Evolutionary conservation across 2,797 vertebrate species (phyloP).

Genomic region (Myripristis jacobus): DNA sequence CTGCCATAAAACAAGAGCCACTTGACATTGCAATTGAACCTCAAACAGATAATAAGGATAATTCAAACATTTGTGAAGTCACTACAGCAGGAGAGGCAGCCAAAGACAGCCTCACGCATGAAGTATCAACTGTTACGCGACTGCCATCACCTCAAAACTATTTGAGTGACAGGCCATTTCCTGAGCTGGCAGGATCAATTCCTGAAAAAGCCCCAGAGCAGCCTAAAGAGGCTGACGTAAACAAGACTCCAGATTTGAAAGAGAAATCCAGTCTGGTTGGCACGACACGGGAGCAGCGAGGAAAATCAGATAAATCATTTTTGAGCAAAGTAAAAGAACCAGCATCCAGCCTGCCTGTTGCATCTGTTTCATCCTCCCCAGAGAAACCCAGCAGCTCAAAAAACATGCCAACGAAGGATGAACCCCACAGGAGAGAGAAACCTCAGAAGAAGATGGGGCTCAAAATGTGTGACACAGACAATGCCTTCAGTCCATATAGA

Average conservation of each 20-base stretch:
- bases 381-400: slow-evolving; percentile 80
- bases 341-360: slow-evolving; percentile 45
- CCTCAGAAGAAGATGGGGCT: slow-evolving; percentile 69
- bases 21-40: slow-evolving; percentile 75
- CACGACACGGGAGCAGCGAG: slow-evolving; percentile 56
- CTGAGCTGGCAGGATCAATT: slow-evolving; percentile 41
- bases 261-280: slow-evolving; percentile 57
- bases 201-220: slow-evolving; percentile 50
- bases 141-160: slow-evolving; percentile 71
- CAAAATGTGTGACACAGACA: slow-evolving; percentile 81
- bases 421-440: slow-evolving; percentile 72
- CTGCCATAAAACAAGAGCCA: slow-evolving; percentile 78
- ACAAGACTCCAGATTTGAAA: slow-evolving; percentile 68
- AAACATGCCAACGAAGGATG: slow-evolving; percentile 76
- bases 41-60: slow-evolving; percentile 55
- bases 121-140: slow-evolving; percentile 72
- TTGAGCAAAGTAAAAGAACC: slow-evolving; percentile 61
- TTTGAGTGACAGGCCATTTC: slow-evolving; percentile 51
- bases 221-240: slow-evolving; percentile 25
- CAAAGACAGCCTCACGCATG: slow-evolving; percentile 43
- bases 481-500: slow-evolving; percentile 90
- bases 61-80: slow-evolving; percentile 44
- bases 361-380: slow-evolving; percentile 63
- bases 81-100: slow-evolving; percentile 34
- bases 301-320: slow-evolving; percentile 34